Conservation (phyloP, 2,797 vertebrate genomes). For the Dipus sagitta region DNA sequence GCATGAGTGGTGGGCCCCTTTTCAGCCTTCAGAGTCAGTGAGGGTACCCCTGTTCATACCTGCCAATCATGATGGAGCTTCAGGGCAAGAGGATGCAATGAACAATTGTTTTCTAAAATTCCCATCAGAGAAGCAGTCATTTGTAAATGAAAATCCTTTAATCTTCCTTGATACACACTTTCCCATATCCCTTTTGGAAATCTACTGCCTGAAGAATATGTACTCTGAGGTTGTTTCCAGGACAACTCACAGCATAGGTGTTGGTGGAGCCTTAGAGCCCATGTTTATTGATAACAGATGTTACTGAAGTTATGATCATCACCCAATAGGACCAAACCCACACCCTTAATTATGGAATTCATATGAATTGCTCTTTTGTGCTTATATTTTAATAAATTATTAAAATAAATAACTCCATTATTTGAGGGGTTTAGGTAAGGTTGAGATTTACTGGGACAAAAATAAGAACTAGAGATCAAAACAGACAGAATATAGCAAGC, state of each 20-base stretch:
- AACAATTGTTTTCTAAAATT: neutral
- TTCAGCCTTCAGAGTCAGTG: neutral
- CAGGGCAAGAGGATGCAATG: neutral
- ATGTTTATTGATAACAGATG: neutral
- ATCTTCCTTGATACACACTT: neutral
- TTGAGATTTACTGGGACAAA: neutral
- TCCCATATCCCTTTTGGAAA: neutral
- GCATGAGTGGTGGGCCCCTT: neutral
- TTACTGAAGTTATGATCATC: neutral
- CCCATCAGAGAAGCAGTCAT: neutral
- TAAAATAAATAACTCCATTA: neutral
- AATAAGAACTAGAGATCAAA: neutral
- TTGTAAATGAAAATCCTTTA: neutral
- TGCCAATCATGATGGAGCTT: neutral
- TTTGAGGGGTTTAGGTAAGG: neutral
- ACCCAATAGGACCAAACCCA: neutral
- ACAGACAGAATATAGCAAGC: neutral
- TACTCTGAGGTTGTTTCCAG: accelerated
- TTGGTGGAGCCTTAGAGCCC: neutral
- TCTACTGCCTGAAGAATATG: neutral
- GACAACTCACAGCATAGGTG: neutral
- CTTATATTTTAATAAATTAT: neutral
- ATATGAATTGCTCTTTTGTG: neutral
- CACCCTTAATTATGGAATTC: neutral
- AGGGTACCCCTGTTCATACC: neutral